Conservation (phyloP, 2,797 vertebrate species). For the Hoplostethus atlanticus region DNA sequence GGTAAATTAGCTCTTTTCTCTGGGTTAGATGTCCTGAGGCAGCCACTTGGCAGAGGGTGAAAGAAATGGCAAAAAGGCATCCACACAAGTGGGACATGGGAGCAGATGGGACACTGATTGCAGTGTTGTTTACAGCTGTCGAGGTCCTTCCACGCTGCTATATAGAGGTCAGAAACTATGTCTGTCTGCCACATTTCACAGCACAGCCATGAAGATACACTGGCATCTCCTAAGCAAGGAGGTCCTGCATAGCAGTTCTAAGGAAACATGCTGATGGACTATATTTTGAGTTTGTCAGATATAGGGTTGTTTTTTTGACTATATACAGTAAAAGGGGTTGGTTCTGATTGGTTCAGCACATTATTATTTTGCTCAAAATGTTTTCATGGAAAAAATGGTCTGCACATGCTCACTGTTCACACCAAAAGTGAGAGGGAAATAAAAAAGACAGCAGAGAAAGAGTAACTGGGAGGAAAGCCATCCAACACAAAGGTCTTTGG, state of each 20-base stretch:
- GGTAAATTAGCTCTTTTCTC: slow-evolving; percentile 88
- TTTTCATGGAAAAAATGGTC: slow-evolving; percentile 8
- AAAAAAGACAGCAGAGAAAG: slow-evolving; percentile 67
- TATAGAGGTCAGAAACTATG: slow-evolving; percentile 83
- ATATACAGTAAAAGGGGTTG: not conserved
- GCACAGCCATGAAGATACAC: slow-evolving; percentile 54
- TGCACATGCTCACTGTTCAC: slow-evolving; percentile 32
- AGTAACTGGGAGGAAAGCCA: slow-evolving; percentile 65
- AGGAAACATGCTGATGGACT: slow-evolving; percentile 19
- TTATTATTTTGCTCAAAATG: slow-evolving; percentile 32
- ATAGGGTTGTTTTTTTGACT: not conserved
- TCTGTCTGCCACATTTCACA: slow-evolving; percentile 73
- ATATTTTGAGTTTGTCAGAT: not conserved
- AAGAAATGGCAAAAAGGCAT: slow-evolving; percentile 87
- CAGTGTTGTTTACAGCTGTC: slow-evolving; percentile 89
- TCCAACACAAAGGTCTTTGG: slow-evolving; percentile 82
- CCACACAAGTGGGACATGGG: slow-evolving; percentile 87
- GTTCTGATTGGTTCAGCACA: slow-evolving; percentile 18
- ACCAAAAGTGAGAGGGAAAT: slow-evolving; percentile 51
- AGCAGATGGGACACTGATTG: slow-evolving; percentile 88
- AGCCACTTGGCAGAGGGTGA: slow-evolving; percentile 87
- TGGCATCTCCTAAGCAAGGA: slow-evolving; percentile 45
- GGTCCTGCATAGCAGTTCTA: slow-evolving; percentile 18
- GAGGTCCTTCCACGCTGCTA: slow-evolving; percentile 80
- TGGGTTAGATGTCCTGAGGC: slow-evolving; percentile 88